These are phyloP conservation scores for Holocentrus rufus DNA, from an alignment of 2,797 vertebrate species.

Conservation along the genomic window DNA sequence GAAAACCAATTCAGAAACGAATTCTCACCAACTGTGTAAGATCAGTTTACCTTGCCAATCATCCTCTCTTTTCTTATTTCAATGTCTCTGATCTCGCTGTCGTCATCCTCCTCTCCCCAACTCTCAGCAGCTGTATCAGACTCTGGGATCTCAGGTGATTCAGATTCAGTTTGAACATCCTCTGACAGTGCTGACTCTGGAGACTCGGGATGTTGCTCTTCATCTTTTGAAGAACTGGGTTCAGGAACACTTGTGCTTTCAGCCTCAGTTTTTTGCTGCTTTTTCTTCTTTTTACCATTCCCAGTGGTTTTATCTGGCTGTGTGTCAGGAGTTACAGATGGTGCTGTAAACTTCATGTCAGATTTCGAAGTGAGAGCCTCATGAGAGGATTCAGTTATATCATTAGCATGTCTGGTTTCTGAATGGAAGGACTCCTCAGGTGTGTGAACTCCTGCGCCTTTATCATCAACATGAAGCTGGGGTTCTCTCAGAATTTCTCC, in stretches of 20 bases:
- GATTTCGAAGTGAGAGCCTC: not conserved
- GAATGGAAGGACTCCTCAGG: slow-evolving; percentile 8
- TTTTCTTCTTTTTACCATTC: slow-evolving; percentile 53
- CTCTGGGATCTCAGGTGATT: slow-evolving; percentile 33
- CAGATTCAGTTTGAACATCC: slow-evolving; percentile 40
- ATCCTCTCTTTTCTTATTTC: slow-evolving; percentile 44
- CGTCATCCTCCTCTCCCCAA: slow-evolving; percentile 51
- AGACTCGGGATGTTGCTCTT: slow-evolving; percentile 33
- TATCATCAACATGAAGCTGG: not conserved
- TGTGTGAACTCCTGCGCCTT: not conserved
- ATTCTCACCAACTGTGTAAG: not conserved
- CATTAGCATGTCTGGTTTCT: not conserved
- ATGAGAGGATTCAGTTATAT: slow-evolving; percentile 12
- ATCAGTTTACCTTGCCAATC: slow-evolving; percentile 71
- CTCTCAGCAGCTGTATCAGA: slow-evolving; percentile 59
- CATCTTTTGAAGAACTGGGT: slow-evolving; percentile 19
- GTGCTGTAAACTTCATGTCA: slow-evolving; percentile 12
- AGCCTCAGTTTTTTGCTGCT: slow-evolving; percentile 10
- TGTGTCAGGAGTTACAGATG: not conserved
- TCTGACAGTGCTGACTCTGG: slow-evolving; percentile 45
- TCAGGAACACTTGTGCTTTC: slow-evolving; percentile 13
- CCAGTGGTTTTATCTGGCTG: slow-evolving; percentile 24
- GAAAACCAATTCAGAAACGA: not conserved
- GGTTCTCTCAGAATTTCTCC: slow-evolving; percentile 19
- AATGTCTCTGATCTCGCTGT: slow-evolving; percentile 21